These are phyloP conservation scores for Trimorus sp. DNA, from an alignment of 2,888 invertebrate genomes.

Conservation along the genomic window DNA sequence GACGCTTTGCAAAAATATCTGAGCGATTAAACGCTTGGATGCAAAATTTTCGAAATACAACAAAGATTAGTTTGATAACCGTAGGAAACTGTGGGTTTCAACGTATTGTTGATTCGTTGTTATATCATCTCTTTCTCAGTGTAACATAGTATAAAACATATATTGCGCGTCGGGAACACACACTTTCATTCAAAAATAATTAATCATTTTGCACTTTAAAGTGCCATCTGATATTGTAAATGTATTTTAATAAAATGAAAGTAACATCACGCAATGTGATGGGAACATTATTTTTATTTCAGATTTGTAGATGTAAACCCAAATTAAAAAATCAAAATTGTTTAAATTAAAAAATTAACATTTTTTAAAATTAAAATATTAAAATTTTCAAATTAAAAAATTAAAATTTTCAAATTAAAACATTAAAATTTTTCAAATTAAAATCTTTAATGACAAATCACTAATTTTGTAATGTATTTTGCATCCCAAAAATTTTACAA, in stretches of 20 bases:
- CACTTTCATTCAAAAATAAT: constrained; percentile 53
- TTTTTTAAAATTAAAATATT: too few relatives aligned
- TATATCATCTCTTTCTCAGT: constrained; percentile 53
- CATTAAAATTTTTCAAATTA: too few relatives aligned
- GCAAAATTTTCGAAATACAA: constrained; percentile 45
- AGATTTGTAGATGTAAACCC: too few relatives aligned
- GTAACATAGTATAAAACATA: constrained; percentile 61
- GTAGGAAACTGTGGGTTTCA: constrained; percentile 47
- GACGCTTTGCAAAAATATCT: constrained; percentile 33
- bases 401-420: too few relatives aligned
- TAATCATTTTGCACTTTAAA: constrained; percentile 15
- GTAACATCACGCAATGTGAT: neutral
- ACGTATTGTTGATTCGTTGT: constrained; percentile 52
- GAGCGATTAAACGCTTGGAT: constrained; percentile 29
- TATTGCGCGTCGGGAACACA: constrained; percentile 39
- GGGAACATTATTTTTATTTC: neutral
- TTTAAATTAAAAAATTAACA: too few relatives aligned
- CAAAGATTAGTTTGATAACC: constrained; percentile 47
- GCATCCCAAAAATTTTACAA: neutral
- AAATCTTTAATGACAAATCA: neutral
- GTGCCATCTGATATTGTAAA: constrained; percentile 18
- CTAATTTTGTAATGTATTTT: neutral
- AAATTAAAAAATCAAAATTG: too few relatives aligned
- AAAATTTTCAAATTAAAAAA: too few relatives aligned
- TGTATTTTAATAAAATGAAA: neutral